These are phyloP conservation scores for Calameuta idolon DNA, from an alignment of 2,888 invertebrate genomes.

Conservation along the genomic window DNA sequence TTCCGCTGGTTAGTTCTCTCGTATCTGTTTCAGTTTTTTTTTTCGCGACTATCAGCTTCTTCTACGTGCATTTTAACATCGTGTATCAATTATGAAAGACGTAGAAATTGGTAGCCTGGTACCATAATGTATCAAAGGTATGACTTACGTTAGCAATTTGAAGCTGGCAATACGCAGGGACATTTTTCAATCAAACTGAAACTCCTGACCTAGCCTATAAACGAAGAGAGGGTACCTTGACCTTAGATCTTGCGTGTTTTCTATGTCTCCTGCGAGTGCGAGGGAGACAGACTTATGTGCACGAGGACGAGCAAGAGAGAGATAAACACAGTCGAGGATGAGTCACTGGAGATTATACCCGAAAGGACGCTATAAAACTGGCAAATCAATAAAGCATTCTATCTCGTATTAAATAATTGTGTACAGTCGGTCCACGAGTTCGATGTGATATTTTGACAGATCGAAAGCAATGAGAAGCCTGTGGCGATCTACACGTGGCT, in stretches of 20 bases:
- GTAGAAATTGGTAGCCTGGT: background rate
- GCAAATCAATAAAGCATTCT: background rate
- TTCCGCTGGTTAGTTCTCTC: background rate
- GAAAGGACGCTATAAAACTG: background rate
- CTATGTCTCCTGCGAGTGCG: background rate
- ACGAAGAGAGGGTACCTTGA: background rate
- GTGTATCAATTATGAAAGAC: background rate
- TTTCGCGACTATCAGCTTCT: background rate
- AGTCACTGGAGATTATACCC: no score
- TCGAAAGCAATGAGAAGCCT: no score
- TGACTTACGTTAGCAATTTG: background rate
- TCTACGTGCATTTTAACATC: background rate
- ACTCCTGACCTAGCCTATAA: background rate
- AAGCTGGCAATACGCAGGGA: background rate
- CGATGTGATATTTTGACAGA: no score
- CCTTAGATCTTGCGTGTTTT: background rate
- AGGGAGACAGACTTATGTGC: slow-evolving; percentile 6
- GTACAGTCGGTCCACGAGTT: no score
- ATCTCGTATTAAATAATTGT: background rate
- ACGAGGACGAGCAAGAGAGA: slow-evolving; percentile 11
- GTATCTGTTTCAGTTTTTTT: background rate
- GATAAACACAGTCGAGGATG: background rate
- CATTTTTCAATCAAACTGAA: background rate
- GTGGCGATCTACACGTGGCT: no score
- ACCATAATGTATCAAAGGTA: background rate